Evolutionary conservation across 2,888 invertebrate species (phyloP).

Genomic region (Artemia sinica): DNA sequence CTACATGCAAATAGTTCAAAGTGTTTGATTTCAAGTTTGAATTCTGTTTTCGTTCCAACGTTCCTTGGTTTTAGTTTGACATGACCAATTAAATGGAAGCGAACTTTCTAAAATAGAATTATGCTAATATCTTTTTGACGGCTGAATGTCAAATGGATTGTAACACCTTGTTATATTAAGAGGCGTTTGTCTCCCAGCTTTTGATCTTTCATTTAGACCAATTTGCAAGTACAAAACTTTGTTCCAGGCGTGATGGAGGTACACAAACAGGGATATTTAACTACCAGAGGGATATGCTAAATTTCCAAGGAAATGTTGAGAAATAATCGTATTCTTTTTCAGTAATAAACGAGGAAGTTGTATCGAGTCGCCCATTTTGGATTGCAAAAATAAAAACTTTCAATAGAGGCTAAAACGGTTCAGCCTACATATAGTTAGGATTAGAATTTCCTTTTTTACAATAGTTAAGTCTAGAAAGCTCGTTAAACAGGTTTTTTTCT

Average conservation of each 20-base stretch:
- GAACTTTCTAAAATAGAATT: conserved; percentile 8
- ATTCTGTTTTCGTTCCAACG: conserved; percentile 9
- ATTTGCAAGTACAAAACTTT: conserved; percentile 14
- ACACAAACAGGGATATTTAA: conserved; percentile 10
- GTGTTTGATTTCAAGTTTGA: conserved; percentile 9
- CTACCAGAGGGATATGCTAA: neutral
- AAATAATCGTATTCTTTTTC: neutral
- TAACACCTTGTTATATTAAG: conserved; percentile 14
- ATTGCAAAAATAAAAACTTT: no score
- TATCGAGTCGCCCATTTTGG: no score
- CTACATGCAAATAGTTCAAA: conserved; percentile 1
- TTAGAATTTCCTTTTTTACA: no score
- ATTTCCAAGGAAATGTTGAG: neutral
- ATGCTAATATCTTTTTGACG: neutral
- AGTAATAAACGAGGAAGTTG: no score
- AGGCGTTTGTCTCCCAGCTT: conserved; percentile 5
- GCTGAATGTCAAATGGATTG: conserved; percentile 13
- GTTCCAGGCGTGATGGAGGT: conserved; percentile 7
- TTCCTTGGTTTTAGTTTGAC: conserved; percentile 8
- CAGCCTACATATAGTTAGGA: no score
- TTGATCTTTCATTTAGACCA: conserved; percentile 6
- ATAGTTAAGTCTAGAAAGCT: no score
- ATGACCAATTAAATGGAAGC: neutral
- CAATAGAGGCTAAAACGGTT: no score
- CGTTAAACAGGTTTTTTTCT: no score